Conservation (phyloP, 2,888 invertebrate species). For the Amphipyra tragopoginis region DNA sequence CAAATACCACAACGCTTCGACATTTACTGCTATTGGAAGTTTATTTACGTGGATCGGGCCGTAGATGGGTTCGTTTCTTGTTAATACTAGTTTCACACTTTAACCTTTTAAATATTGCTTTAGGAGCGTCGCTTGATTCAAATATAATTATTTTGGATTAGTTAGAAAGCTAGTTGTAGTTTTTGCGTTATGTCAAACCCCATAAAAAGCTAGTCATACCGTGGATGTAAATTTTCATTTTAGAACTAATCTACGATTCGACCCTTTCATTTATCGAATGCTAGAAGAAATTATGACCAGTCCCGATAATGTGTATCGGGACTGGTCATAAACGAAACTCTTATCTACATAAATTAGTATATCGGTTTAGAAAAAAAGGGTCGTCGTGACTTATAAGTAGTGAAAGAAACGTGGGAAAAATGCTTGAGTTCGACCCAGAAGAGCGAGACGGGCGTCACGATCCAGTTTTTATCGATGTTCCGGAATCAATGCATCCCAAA, state of each 20-base stretch:
- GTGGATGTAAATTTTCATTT: neutral
- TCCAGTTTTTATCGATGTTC: constrained; percentile 74
- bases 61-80: constrained; percentile 6
- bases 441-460: constrained; percentile 69
- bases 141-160: neutral
- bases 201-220: too few relatives aligned
- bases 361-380: constrained; percentile 59
- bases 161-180: too few relatives aligned
- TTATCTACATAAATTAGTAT: constrained; percentile 58
- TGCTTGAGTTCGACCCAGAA: constrained; percentile 67
- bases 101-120: constrained; percentile 5
- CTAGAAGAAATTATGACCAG: constrained; percentile 27
- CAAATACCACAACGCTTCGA: constrained; percentile 65
- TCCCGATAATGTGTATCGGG: too few relatives aligned
- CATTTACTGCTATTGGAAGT: constrained; percentile 61
- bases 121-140: neutral
- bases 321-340: constrained; percentile 44
- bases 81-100: constrained; percentile 8
- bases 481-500: constrained; percentile 59
- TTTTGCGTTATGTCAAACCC: neutral
- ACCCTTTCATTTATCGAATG: constrained; percentile 8
- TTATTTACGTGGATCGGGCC: constrained; percentile 34
- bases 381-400: constrained; percentile 73
- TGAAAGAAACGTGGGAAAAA: constrained; percentile 79
- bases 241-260: constrained; percentile 17